These are phyloP conservation scores for Himalopsyche phryganea DNA, from an alignment of 1,140 invertebrate species.

Conservation along the genomic window DNA sequence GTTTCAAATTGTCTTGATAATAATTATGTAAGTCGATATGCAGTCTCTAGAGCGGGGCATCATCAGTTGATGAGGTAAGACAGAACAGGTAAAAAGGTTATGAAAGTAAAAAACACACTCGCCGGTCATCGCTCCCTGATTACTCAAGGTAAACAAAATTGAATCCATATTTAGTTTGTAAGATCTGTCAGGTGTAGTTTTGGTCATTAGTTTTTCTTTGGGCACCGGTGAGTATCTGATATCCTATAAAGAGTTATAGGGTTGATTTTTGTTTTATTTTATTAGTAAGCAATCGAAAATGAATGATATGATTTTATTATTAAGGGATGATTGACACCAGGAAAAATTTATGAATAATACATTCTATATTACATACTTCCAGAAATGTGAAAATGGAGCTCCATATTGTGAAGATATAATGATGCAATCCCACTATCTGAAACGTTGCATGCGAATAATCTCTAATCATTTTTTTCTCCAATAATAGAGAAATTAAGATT, in stretches of 20 bases:
- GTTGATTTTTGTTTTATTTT: neutral
- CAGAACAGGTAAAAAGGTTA: neutral
- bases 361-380: neutral
- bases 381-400: conserved; percentile 1
- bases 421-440: too few relatives aligned
- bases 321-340: neutral
- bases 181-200: neutral
- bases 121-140: neutral
- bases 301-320: neutral
- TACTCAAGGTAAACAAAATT: neutral
- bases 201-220: neutral
- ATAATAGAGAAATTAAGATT: too few relatives aligned
- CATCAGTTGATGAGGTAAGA: neutral
- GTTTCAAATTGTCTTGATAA: too few relatives aligned
- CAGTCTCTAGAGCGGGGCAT: too few relatives aligned
- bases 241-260: too few relatives aligned
- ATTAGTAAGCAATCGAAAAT: too few relatives aligned
- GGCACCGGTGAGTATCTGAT: too few relatives aligned
- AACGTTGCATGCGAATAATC: too few relatives aligned
- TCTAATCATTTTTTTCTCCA: too few relatives aligned
- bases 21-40: too few relatives aligned
- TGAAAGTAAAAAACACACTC: neutral
- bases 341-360: conserved; percentile 5
- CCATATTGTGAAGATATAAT: neutral
- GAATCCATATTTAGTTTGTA: neutral